Evolutionary conservation across 2,113 vertebrate genomes (phyloP), one percentile per base, ranked within the genome.

Genomic region (Gadus chalcogrammus): DNA sequence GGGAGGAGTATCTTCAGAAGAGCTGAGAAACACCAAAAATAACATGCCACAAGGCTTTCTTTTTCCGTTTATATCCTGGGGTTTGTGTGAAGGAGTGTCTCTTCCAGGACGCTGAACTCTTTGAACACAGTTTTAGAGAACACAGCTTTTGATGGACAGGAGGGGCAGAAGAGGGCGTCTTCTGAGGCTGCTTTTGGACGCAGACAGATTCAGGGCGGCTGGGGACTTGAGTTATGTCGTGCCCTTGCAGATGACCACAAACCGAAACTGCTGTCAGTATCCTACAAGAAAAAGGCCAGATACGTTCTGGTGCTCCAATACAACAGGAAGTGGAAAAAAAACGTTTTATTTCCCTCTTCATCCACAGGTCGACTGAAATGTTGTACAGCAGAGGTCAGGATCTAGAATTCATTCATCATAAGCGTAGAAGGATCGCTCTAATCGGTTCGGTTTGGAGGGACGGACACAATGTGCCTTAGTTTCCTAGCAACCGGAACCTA

Each of bases 181-280:
- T 35, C 77, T 79, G 20, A 4, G 24, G 74, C 83, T 67, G 80
- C 79, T 84, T 77, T 79, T 78, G 72, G 59, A 48, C 65, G 20
- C 38, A 72, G 87, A 88, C 87, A 87, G 74, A 88, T 83, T 82
- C 73, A 35, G 88, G 85, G 78, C 82, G 56, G 82, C 63, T 35
- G 66, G 71, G 78, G 77, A 83, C 81, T 84, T 73, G 48, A 82
- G 68, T 83, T 79, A 52, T 74, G 82, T 79, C 78, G 74, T 79
- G 73, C 24, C 77, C 73, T 76, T 82, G 66, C 69, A 72, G 70
- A 82, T 81, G 79, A 85, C 80, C 83, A 87, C 69, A 74, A 66
- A 75, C 61, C 68, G 42, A 77, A 42, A 67, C 64, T 76, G 73
- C 58, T 70, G 71, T 73, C 61, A 73, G 65, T 4, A 17, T 48